Conservation (phyloP, 2,797 vertebrate species). For the Chrosomus eos region DNA sequence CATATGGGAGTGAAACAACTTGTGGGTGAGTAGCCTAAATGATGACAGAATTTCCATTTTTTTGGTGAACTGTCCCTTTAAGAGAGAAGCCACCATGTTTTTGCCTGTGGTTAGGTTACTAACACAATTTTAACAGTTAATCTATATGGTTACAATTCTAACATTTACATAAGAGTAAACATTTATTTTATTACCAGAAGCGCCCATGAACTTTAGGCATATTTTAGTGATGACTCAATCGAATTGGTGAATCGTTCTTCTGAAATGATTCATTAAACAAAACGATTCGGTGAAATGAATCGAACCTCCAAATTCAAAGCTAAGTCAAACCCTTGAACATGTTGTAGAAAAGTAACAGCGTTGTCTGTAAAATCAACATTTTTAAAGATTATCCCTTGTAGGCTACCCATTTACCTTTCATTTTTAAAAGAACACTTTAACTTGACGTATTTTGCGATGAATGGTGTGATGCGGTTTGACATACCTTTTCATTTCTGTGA, state of each 20-base stretch:
- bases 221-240: neutral
- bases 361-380: neutral
- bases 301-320: neutral
- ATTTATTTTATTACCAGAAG: neutral
- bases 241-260: neutral
- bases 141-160: neutral
- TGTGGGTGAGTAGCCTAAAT: neutral
- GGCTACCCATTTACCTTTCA: neutral
- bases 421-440: neutral
- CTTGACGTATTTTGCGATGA: neutral
- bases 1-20: neutral
- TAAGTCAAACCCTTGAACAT: neutral
- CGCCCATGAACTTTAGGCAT: neutral
- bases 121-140: neutral
- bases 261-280: neutral
- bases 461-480: neutral
- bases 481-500: constrained; percentile 64
- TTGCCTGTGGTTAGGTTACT: neutral
- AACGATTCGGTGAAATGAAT: neutral
- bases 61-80: neutral
- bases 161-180: neutral
- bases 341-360: neutral
- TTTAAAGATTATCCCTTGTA: neutral
- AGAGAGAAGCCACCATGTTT: neutral
- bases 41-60: neutral